Conservation (phyloP, 2,888 invertebrate species). For the Dinocampus coccinellae region DNA sequence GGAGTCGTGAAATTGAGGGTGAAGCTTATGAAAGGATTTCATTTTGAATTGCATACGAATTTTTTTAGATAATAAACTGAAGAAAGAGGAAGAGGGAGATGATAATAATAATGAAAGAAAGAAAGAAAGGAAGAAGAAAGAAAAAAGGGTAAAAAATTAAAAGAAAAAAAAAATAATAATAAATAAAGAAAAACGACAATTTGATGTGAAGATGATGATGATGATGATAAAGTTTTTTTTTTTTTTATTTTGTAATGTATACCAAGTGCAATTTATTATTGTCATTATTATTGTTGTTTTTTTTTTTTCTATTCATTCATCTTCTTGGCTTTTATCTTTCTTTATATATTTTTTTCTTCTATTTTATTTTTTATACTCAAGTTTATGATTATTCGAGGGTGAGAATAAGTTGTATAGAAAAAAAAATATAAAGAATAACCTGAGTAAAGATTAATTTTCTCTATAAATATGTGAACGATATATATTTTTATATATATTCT, state of each 20-base stretch:
- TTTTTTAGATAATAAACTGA: constrained; percentile 4
- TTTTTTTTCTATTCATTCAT: neutral
- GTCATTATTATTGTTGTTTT: too few species aligned
- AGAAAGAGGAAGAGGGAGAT: neutral
- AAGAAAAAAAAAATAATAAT: too few species aligned
- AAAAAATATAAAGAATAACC: neutral
- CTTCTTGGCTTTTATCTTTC: neutral
- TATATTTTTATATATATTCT: neutral
- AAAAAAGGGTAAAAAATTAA: too few species aligned
- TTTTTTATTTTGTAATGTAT: neutral
- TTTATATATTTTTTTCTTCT: neutral
- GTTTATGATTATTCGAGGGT: neutral
- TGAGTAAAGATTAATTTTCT: constrained; percentile 1
- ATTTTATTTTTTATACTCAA: neutral
- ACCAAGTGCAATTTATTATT: neutral
- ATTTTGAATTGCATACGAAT: constrained; percentile 15
- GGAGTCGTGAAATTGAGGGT: constrained; percentile 20
- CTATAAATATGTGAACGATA: neutral
- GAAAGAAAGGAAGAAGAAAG: too few species aligned
- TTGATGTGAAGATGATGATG: constrained; percentile 17
- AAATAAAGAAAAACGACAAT: constrained; percentile 10
- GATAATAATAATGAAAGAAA: too few species aligned
- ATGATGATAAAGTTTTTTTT: neutral
- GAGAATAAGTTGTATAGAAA: constrained; percentile 1
- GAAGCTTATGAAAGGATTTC: constrained; percentile 16